These are phyloP conservation scores for Aphelinus atriplicis DNA, from an alignment of 1,140 invertebrate species.

Conservation along the genomic window DNA sequence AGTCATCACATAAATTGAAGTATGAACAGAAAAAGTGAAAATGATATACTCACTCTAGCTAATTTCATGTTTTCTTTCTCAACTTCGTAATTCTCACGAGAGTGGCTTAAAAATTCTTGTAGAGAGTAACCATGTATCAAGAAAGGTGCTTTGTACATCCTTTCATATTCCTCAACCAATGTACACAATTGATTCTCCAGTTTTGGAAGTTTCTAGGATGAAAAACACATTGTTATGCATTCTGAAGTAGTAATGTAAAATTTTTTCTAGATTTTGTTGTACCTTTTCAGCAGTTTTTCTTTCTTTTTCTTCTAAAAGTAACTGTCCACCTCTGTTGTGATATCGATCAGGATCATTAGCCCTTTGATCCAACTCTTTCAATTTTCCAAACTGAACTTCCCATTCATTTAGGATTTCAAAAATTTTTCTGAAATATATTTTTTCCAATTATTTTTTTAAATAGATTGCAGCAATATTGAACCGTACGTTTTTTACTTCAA, in stretches of 20 bases:
- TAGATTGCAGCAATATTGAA: conserved; percentile 11
- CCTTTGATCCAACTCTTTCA: conserved; percentile 76
- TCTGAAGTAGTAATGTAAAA: not conserved
- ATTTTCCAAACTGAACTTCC: conserved; percentile 73
- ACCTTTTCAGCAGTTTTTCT: conserved; percentile 77
- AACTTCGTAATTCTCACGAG: conserved; percentile 64
- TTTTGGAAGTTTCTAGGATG: conserved; percentile 69
- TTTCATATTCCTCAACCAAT: conserved; percentile 68
- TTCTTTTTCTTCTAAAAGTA: conserved; percentile 85
- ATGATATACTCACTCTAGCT: conserved; percentile 49
- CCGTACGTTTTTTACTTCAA: conserved; percentile 7
- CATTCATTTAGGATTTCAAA: conserved; percentile 73
- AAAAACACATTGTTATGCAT: not conserved
- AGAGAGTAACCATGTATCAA: conserved; percentile 70
- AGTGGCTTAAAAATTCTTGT: conserved; percentile 67
- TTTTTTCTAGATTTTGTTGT: not conserved
- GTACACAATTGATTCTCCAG: conserved; percentile 72
- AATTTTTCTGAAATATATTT: conserved; percentile 60
- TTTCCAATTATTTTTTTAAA: conserved; percentile 36
- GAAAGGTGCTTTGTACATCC: conserved; percentile 65
- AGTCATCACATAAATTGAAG: conserved; percentile 10
- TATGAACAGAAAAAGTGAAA: conserved; percentile 21
- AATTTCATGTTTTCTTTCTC: conserved; percentile 58
- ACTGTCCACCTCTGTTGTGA: conserved; percentile 84
- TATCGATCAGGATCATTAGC: conserved; percentile 81